phyloP scores from a whole-genome alignment of 2,888 invertebrate genomes.

The Hofmannophila pseudospretella region DNA sequence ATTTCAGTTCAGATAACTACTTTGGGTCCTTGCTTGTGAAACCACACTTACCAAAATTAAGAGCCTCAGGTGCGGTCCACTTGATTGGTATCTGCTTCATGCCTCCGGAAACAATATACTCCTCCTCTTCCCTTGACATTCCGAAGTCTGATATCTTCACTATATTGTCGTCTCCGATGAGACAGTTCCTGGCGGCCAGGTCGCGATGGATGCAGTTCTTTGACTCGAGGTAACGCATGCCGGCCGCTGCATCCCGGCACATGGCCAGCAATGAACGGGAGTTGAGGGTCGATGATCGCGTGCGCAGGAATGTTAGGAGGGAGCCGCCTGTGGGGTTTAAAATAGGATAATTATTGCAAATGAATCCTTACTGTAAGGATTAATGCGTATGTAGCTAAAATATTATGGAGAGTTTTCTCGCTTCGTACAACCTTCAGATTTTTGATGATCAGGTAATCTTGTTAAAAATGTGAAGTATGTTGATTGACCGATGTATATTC shows the following conservation, averaged over 20 bases:
- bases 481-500: too few species aligned
- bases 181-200: slow-evolving; percentile 95
- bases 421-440: too few species aligned
- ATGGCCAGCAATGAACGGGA: slow-evolving; percentile 87
- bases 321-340: slow-evolving; percentile 91
- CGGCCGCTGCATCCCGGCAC: slow-evolving; percentile 96
- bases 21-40: too few species aligned
- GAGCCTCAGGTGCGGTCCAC: slow-evolving; percentile 98
- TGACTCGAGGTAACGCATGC: slow-evolving; percentile 96
- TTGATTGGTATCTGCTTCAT: slow-evolving; percentile 99
- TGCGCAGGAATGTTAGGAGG: slow-evolving; percentile 90
- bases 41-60: slow-evolving; percentile 87
- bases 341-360: too few species aligned
- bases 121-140: slow-evolving; percentile 98
- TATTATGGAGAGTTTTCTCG: too few species aligned
- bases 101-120: slow-evolving; percentile 97
- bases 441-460: too few species aligned
- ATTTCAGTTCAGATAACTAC: too few species aligned
- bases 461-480: too few species aligned
- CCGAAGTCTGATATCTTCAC: slow-evolving; percentile 99
- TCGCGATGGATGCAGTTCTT: slow-evolving; percentile 98
- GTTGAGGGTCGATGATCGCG: slow-evolving; percentile 82
- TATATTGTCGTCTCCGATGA: slow-evolving; percentile 89
- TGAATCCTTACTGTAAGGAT: too few species aligned
- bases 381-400: too few species aligned